A percentile compares a stretch with the other conserved stretches of the same genome.
These are phyloP conservation scores for Riparia riparia DNA, from an alignment of 2,113 vertebrate species.

Conservation along the genomic window DNA sequence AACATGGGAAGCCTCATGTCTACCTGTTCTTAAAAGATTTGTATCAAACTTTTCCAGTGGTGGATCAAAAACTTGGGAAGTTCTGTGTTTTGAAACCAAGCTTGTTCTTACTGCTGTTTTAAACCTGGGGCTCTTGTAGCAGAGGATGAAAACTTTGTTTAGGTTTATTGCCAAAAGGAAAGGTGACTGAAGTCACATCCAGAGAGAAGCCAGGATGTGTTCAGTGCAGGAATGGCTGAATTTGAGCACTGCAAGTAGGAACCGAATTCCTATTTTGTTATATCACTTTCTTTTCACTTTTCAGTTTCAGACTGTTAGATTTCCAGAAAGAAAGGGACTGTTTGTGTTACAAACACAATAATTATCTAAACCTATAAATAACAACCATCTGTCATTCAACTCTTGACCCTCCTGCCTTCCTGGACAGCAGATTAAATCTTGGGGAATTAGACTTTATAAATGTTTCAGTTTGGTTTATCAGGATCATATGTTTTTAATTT, in stretches of 20 bases:
- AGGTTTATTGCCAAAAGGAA: neutral
- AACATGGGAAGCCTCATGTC: neutral
- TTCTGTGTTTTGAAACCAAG: neutral
- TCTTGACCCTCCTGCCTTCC: neutral
- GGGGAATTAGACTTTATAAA: neutral
- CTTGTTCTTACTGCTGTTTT: neutral
- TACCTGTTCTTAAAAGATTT: neutral
- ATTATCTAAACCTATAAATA: constrained; percentile 39
- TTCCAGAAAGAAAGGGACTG: constrained; percentile 1
- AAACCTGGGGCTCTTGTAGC: neutral
- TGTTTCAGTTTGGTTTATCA: neutral
- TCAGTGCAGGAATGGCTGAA: neutral
- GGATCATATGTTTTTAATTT: neutral
- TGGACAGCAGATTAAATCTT: neutral
- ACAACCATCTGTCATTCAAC: neutral
- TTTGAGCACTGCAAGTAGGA: neutral
- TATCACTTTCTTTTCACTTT: neutral
- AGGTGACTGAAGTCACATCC: neutral
- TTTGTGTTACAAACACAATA: constrained; percentile 14
- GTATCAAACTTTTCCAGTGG: neutral
- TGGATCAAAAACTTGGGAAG: neutral
- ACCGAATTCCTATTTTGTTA: neutral
- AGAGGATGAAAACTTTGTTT: neutral
- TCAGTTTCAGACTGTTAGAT: constrained; percentile 11
- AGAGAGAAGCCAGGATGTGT: neutral